A percentile compares a stretch with the other conserved stretches of the same genome.
Evolutionary conservation across 2,797 vertebrate genomes (phyloP).

Genomic region (Phalanger gymnotis): DNA sequence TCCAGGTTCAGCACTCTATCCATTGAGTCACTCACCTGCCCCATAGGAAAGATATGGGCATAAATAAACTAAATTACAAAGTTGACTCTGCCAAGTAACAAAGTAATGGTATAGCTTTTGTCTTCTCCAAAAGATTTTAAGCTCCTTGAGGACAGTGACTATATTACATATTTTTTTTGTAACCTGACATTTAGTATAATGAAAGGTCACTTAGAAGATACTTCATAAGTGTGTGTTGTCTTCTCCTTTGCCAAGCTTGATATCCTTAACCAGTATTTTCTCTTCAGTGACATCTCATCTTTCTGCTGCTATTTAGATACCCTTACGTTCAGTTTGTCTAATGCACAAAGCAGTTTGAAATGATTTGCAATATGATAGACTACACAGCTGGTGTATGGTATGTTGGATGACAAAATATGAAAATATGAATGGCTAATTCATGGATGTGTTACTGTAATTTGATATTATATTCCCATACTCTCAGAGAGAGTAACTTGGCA

Average conservation of each 20-base stretch:
- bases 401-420: slow-evolving; percentile 29
- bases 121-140: slow-evolving; percentile 9
- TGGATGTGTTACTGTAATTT: neutral
- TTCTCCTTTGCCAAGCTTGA: neutral
- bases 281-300: neutral
- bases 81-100: neutral
- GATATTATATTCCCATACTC: neutral
- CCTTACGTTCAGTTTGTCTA: neutral
- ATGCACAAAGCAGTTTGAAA: slow-evolving; percentile 3
- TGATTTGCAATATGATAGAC: neutral
- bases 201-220: neutral
- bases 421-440: neutral
- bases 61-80: slow-evolving; percentile 16
- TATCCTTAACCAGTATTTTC: neutral
- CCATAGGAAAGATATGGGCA: neutral
- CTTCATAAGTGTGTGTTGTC: neutral
- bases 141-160: neutral
- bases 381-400: neutral
- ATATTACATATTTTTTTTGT: neutral
- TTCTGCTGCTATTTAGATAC: slow-evolving; percentile 23
- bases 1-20: neutral
- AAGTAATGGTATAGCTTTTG: slow-evolving; percentile 8
- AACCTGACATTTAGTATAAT: neutral
- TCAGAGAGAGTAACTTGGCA: neutral
- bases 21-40: neutral